A percentile compares a stretch with the other conserved stretches of the same genome.
These are phyloP conservation scores for Geodia barretti DNA, from an alignment of 37 sponge, comb jelly and placozoan genomes.

Conservation along the genomic window DNA sequence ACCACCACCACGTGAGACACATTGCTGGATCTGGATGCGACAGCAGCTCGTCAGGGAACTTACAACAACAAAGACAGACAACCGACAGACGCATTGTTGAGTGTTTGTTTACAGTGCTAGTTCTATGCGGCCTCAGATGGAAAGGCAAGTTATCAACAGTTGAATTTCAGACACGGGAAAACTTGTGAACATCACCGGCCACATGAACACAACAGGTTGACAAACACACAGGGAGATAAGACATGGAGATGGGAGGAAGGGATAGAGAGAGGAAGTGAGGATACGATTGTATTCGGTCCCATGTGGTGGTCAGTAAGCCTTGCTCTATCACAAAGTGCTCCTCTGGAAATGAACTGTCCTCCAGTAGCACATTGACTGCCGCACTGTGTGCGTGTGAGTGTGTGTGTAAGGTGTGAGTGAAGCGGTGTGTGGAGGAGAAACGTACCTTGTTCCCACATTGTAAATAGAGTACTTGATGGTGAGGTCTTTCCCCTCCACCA, in stretches of 20 bases:
- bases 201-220: no score
- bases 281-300: slow-evolving; percentile 76
- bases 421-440: not conserved
- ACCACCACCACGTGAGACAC: slow-evolving; percentile 80
- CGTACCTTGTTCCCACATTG: slow-evolving; percentile 84
- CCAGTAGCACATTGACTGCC: slow-evolving; percentile 56
- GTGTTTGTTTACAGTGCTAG: no score
- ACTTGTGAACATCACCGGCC: no score
- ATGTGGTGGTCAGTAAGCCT: slow-evolving; percentile 51
- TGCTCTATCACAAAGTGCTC: slow-evolving; percentile 50
- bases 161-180: no score
- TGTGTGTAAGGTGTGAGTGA: no score
- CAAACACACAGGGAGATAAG: not conserved
- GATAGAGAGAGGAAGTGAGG: no score
- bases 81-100: no score
- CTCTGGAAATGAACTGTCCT: slow-evolving; percentile 56
- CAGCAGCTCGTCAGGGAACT: not conserved
- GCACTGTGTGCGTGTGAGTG: no score
- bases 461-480: slow-evolving; percentile 80
- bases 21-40: slow-evolving; percentile 56
- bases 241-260: not conserved
- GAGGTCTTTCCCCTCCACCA: slow-evolving; percentile 83
- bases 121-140: no score
- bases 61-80: not conserved
- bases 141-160: no score